Base-by-base conservation (phyloP, 2,888 invertebrate species). In the Tuta absoluta region DNA sequence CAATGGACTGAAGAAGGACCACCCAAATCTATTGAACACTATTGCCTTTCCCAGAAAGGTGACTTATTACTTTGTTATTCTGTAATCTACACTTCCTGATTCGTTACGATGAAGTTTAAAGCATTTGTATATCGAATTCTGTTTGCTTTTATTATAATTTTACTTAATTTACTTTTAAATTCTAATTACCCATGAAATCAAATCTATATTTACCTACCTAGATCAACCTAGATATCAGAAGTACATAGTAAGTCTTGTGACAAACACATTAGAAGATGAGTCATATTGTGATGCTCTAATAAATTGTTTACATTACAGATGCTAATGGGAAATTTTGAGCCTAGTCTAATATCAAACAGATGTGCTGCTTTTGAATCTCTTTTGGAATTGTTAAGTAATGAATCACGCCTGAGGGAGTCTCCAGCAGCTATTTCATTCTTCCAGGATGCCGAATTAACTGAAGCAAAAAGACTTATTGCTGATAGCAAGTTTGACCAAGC, bases 21-120 rank as follows among this genome's bases (percentile, higher is more conserved):
- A 91, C 78, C 93, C 95, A 0, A 74, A 83, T 38, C 77, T 93
- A 65, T 82, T 95, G 82, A 80, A 78, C 63, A 83, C 78, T 66
- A 79, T 94, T 7, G 84, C 89, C 61, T 95, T 95, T 80, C 95
- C 95, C 11, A 94, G 93, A 79, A 95, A 95, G 89, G 94, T 93
- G 75, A 61, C 14, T 12, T 5, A 38, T 8, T 28, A 14, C 4
- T 11, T 24, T 51, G 19, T 51, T 51, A 14, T 51, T 51, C 17
- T 45, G n/a, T 45, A 45, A 45, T 17, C n/a, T n/a, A 45, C 45
- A n/a, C 45, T 45, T 45, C n/a, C 45, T 45, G n/a, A 45, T 45
- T 45, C n/a, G 17, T 45, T 45, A 5, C 8, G 17, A 17, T 17
- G 45, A n/a, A 5, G 4, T 17, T 45, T 45, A 4, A 1, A 45